These are phyloP conservation scores for Lymantria monacha DNA, from an alignment of 2,888 invertebrate genomes.

Conservation along the genomic window DNA sequence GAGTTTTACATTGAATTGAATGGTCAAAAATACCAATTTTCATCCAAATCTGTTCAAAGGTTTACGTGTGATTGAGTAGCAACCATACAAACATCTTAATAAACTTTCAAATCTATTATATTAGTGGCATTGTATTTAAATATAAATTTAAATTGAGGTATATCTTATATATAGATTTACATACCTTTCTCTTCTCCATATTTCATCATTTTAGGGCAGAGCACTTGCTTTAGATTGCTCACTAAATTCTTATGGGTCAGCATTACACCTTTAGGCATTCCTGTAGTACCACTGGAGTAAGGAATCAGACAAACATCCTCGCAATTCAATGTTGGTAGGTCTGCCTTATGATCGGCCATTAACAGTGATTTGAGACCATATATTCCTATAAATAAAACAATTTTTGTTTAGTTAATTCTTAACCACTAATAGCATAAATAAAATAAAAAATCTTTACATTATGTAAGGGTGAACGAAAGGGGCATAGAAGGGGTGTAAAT, in stretches of 20 bases:
- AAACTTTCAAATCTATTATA: too few relatives aligned
- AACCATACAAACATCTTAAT: too few relatives aligned
- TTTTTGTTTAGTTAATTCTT: neutral
- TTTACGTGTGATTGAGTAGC: too few relatives aligned
- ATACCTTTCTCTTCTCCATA: constrained; percentile 66
- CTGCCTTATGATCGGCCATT: constrained; percentile 68
- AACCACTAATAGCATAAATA: too few relatives aligned
- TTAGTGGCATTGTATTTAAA: too few relatives aligned
- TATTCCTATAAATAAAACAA: constrained; percentile 45
- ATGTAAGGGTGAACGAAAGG: too few relatives aligned
- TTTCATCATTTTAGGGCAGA: constrained; percentile 68
- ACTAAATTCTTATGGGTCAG: constrained; percentile 87
- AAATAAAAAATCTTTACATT: too few relatives aligned
- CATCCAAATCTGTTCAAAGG: too few relatives aligned
- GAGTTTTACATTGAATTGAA: too few relatives aligned
- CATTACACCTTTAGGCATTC: constrained; percentile 91
- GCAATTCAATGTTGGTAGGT: constrained; percentile 66
- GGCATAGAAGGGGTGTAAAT: too few relatives aligned
- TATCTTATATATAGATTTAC: neutral
- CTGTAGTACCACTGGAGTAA: constrained; percentile 89
- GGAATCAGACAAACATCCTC: constrained; percentile 82
- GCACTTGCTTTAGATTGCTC: constrained; percentile 76
- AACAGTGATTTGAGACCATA: constrained; percentile 71
- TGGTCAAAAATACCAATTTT: too few relatives aligned
- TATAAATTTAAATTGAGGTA: too few relatives aligned